A percentile compares a stretch with the other conserved stretches of the same genome.
Evolutionary conservation across 2,888 invertebrate species (phyloP).

Genomic region (Dermolepida albohirtum): DNA sequence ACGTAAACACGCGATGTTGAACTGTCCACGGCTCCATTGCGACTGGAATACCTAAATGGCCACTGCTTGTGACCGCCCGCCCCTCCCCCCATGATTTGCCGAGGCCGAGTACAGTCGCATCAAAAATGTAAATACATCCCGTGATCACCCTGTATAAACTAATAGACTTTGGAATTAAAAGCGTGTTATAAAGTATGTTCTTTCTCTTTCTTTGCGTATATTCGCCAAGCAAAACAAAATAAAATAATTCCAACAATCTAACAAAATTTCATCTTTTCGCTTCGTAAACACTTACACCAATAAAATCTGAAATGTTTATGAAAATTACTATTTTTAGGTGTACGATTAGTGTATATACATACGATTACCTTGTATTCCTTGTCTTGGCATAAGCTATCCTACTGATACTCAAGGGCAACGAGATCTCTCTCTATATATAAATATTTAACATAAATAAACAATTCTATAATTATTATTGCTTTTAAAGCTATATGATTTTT

Average conservation of each 20-base stretch:
- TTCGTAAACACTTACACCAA: conserved; percentile 30
- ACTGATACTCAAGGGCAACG: conserved; percentile 24
- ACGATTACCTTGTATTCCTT: neutral
- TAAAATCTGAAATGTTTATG: conserved; percentile 28
- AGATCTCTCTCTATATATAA: conserved; percentile 22
- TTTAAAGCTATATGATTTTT: conserved; percentile 16
- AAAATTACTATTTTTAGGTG: conserved; percentile 26
- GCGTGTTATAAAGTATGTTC: no score
- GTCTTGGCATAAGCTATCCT: neutral
- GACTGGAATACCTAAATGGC: no score
- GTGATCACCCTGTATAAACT: neutral
- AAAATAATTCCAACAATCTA: neutral
- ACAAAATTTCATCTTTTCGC: conserved; percentile 18
- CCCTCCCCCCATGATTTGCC: no score
- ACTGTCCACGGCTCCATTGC: no score
- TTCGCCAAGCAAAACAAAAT: no score
- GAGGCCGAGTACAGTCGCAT: no score
- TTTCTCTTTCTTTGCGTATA: neutral
- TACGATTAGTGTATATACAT: conserved; percentile 16
- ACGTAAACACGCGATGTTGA: no score
- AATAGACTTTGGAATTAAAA: neutral
- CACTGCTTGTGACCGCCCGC: no score
- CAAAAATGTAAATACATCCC: no score
- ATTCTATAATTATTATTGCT: conserved; percentile 30
- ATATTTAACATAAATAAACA: conserved; percentile 33